A percentile compares a stretch with the other conserved stretches of the same genome.
These are phyloP conservation scores for Endotricha flammealis DNA, from an alignment of 2,888 invertebrate species.

Conservation along the genomic window DNA sequence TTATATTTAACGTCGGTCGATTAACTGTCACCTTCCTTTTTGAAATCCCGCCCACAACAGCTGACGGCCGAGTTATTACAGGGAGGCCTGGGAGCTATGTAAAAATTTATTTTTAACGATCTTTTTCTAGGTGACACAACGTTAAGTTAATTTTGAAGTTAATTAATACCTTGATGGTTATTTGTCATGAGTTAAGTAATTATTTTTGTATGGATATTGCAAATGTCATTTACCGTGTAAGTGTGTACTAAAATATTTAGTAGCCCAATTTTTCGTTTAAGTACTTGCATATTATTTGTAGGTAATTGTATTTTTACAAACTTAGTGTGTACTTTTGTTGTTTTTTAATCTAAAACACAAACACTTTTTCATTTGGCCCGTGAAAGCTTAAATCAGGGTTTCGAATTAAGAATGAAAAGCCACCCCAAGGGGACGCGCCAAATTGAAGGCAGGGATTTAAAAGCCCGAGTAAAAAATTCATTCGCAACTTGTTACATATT, in stretches of 20 bases:
- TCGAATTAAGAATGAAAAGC: constrained; percentile 45
- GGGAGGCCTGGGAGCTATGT: constrained; percentile 16
- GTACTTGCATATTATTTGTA: too few species aligned
- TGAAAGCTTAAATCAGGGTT: constrained; percentile 39
- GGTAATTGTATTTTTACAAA: too few species aligned
- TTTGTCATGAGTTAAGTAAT: constrained; percentile 5
- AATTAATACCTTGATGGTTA: not conserved
- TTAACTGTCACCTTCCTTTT: constrained; percentile 28
- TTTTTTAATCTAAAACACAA: constrained; percentile 45
- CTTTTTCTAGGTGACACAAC: constrained; percentile 12
- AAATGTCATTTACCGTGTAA: not conserved
- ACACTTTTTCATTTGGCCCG: constrained; percentile 49
- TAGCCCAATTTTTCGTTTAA: too few species aligned
- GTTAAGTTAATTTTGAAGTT: constrained; percentile 7
- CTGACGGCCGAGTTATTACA: constrained; percentile 20
- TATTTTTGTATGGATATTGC: too few species aligned
- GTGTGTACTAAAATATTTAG: too few species aligned
- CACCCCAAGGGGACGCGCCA: constrained; percentile 41
- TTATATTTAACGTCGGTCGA: constrained; percentile 18
- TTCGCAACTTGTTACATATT: too few species aligned
- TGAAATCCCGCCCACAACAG: constrained; percentile 20
- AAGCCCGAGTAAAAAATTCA: constrained; percentile 30
- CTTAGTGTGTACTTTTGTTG: too few species aligned
- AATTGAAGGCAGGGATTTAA: constrained; percentile 48
- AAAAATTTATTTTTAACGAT: constrained; percentile 18